Conservation (phyloP, 2,113 vertebrate species). For the Dicentrarchus labrax region DNA sequence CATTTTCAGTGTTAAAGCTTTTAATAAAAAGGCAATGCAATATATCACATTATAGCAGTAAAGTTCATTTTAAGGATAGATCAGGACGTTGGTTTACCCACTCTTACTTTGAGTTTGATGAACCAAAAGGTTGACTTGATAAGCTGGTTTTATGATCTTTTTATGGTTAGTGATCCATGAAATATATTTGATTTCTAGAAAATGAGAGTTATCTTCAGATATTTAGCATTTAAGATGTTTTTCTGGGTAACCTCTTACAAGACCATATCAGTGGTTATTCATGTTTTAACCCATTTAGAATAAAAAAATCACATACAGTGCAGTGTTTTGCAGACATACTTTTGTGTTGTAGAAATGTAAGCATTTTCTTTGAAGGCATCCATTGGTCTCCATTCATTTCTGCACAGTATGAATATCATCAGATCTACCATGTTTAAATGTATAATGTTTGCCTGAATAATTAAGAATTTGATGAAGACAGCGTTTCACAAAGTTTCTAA, state of each 20-base stretch:
- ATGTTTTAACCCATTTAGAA: neutral
- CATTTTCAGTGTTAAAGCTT: neutral
- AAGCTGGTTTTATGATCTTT: neutral
- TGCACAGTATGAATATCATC: neutral
- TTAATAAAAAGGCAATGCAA: neutral
- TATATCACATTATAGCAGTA: neutral
- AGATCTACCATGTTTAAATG: no score
- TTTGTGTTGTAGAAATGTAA: neutral
- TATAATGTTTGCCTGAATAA: no score
- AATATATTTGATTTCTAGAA: neutral
- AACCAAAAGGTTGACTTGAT: neutral
- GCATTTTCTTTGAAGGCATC: neutral
- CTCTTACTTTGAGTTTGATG: neutral
- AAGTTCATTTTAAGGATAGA: neutral
- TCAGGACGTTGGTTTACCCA: neutral
- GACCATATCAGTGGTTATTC: neutral
- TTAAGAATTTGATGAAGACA: no score
- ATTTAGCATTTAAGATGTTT: no score
- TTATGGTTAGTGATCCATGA: neutral
- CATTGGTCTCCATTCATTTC: neutral
- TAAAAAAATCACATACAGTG: neutral
- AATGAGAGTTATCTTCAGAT: neutral
- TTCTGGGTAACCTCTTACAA: neutral
- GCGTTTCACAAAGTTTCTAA: no score
- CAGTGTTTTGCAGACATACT: neutral